phyloP scores from a whole-genome alignment of 2,797 vertebrate genomes.

The Typhlichthys eigenmanni region DNA sequence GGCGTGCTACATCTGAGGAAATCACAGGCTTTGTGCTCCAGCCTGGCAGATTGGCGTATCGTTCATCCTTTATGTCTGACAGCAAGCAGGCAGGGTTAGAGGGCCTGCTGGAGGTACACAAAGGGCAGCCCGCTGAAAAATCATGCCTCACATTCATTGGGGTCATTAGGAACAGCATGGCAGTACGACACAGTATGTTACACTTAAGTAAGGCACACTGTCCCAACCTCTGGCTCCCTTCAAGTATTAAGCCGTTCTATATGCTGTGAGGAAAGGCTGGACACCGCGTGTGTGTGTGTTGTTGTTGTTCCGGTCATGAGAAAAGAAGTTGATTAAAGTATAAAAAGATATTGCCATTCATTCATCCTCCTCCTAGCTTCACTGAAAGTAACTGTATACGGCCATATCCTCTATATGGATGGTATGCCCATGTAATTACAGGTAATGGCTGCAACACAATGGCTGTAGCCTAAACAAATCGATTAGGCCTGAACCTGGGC shows the following conservation, averaged over 20 bases:
- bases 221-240: constrained; percentile 13
- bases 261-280: background rate
- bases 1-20: constrained; percentile 44
- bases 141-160: constrained; percentile 23
- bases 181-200: constrained; percentile 15
- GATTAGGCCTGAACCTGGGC: background rate
- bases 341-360: too few relatives aligned
- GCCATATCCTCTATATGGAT: too few relatives aligned
- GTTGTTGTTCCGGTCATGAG: too few relatives aligned
- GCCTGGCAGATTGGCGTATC: constrained; percentile 35
- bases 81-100: constrained; percentile 34
- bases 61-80: constrained; percentile 50
- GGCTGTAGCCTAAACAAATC: background rate
- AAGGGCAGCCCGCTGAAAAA: constrained; percentile 19
- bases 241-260: constrained; percentile 3
- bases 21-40: constrained; percentile 38
- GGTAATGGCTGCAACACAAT: too few relatives aligned
- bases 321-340: too few relatives aligned
- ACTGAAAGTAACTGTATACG: too few relatives aligned
- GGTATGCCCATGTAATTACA: too few relatives aligned
- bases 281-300: too few relatives aligned
- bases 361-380: too few relatives aligned
- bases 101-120: background rate
- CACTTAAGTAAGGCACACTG: constrained; percentile 16
- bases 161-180: constrained; percentile 43